These are phyloP conservation scores for Aradus depressus DNA, from an alignment of 2,888 invertebrate species.

Conservation along the genomic window DNA sequence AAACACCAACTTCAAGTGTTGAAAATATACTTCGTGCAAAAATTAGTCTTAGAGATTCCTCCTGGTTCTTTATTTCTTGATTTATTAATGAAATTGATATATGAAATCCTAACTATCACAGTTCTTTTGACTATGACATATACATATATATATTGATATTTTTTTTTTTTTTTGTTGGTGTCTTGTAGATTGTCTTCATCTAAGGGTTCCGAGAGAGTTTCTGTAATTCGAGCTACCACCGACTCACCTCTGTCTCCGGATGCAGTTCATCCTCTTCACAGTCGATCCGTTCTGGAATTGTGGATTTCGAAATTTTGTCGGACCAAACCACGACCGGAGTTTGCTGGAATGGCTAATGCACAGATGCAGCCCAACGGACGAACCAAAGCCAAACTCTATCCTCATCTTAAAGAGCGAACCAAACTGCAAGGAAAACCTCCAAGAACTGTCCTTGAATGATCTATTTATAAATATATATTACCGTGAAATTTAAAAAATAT, in stretches of 20 bases:
- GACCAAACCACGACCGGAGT: constrained; percentile 41
- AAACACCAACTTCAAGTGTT: no score
- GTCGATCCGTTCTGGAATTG: constrained; percentile 25
- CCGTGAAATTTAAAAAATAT: no score
- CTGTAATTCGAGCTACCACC: constrained; percentile 60
- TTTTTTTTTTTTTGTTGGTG: constrained; percentile 10
- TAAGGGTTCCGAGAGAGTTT: constrained; percentile 36
- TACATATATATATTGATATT: no score
- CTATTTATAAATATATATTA: no score
- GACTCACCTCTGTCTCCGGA: constrained; percentile 65
- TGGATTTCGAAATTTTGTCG: constrained; percentile 27
- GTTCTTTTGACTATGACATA: no score
- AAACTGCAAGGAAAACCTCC: constrained; percentile 14
- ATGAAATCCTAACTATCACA: no score
- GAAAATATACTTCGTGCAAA: no score
- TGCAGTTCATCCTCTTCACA: constrained; percentile 14
- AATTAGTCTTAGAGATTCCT: no score
- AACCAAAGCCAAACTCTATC: constrained; percentile 58
- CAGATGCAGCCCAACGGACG: constrained; percentile 39
- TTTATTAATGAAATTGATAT: no score
- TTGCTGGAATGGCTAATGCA: constrained; percentile 43
- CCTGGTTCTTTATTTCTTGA: no score
- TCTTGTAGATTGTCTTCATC: constrained; percentile 26
- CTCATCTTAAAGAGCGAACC: constrained; percentile 47
- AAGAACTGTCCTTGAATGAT: no score